Evolutionary conservation across 2,888 invertebrate species (phyloP), one percentile per base, ranked within the genome.

Genomic region (Dicyrtoma fusca): DNA sequence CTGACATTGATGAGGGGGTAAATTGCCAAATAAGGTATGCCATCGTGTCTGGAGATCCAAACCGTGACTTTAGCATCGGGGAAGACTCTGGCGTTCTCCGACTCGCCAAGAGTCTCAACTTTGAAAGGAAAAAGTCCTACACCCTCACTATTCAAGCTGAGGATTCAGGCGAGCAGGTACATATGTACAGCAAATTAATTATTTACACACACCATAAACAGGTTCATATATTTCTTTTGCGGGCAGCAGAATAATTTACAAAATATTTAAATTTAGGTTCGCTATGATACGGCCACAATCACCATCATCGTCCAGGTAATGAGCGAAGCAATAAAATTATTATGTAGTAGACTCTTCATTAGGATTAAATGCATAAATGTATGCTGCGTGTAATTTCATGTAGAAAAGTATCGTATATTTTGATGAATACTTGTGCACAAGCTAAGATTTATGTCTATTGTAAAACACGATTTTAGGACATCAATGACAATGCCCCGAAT

Each of bases 1-100:
- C 92, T 10, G 95, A 95, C 83, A 88, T 92, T 79, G 92, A 95
- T 84, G 92, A 92, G 82, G 94, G 92, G 59, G 86, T 89, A 45
- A 96, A 96, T 84, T 95, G 94, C n/a, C 89, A 94, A 78, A 91
- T 97, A 5, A 89, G 95, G 64, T 97, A 94, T 85, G 92, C 93
- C 49, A 95, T 97, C 79, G 89, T 90, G 42, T 88, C 89, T 26
- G 97, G 96, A 5, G 96, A 97, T 84, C 90, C 91, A 73, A 95
- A 94, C 84, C 88, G 93, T 75, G 95, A 95, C 84, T 94, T 95
- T 82, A 91, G 90, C 82, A 94, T 96, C 76, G 92, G 92, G 76
- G 95, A 96, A 85, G 94, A 95, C 83, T 91, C 92, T 8, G 97
- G 97, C 0, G 89, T 94, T 51, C 90, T 97, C 17, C 87, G 95